Percentiles rank a stretch among this genome's conserved stretches.
Evolutionary conservation across 2,888 invertebrate species (phyloP).

Genomic region (Erebia palarica): DNA sequence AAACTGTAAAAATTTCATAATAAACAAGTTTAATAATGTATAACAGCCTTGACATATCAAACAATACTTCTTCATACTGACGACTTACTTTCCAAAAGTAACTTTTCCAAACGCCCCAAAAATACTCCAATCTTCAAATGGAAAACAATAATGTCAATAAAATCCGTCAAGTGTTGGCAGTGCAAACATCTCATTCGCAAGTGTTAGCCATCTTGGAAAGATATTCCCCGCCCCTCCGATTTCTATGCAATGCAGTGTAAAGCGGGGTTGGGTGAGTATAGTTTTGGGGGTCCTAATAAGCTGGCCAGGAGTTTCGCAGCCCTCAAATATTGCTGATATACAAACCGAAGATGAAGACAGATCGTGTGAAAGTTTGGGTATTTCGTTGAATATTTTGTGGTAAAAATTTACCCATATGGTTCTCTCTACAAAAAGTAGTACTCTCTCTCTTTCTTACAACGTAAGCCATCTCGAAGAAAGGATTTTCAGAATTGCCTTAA

Average conservation of each 20-base stretch:
- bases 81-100: not conserved
- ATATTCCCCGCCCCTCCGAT: slow-evolving; percentile 42
- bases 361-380: not conserved
- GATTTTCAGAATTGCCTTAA: not conserved
- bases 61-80: not conserved
- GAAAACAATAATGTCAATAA: slow-evolving; percentile 63
- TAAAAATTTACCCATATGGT: too few species aligned
- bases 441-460: too few species aligned
- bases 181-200: slow-evolving; percentile 65
- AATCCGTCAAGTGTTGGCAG: slow-evolving; percentile 63
- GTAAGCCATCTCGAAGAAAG: too few species aligned
- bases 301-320: slow-evolving; percentile 47
- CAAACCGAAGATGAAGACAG: not conserved
- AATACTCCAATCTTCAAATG: slow-evolving; percentile 37
- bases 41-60: not conserved
- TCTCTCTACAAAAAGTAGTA: too few species aligned
- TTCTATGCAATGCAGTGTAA: slow-evolving; percentile 37
- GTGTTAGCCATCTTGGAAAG: slow-evolving; percentile 46
- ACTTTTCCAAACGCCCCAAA: slow-evolving; percentile 25
- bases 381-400: not conserved
- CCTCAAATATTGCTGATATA: slow-evolving; percentile 50
- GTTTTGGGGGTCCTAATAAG: slow-evolving; percentile 49
- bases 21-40: not conserved
- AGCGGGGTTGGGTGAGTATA: slow-evolving; percentile 38
- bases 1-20: too few species aligned